Evolutionary conservation across 2,888 invertebrate genomes (phyloP), one percentile per base, ranked within the genome.

Genomic region (Elmis aenea): DNA sequence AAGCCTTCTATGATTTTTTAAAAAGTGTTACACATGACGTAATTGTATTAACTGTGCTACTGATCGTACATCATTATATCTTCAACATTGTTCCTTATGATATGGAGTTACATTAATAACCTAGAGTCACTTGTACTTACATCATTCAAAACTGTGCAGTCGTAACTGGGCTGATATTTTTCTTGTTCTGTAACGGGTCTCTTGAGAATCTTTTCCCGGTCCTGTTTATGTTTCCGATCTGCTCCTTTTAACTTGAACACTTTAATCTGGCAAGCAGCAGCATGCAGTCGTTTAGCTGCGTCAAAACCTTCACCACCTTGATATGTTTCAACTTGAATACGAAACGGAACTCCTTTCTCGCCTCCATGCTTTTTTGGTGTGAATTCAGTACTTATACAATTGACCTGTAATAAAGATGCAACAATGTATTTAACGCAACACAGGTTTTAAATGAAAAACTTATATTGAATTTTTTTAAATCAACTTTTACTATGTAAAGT

Each of bases 331-430:
- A 96, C 86, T 70, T 94, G 93, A 46, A 95, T 84, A 27, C 95
- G 80, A 71, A 96, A 96, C 0, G 95, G 95, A 0, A 96, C 95
- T 0, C 96, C 96, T 62, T 96, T 96, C 69, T 96, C 96, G 1
- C 96, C 96, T 27, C 96, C 96, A 67, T 96, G 95, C 61, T 95
- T 95, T 66, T 94, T 95, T 0, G 93, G 90, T 0, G 96, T 96
- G 65, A 96, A 96, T 70, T 96, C 96, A 0, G 96, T 96, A 44
- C 94, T 94, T 57, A 96, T 96, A 67, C 94, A 95, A 69, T 96
- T 92, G 27, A 89, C 84, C 87, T 86, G 61, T 3, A 62, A 62
- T n/a, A 5, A 2, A 24, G 26, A 18, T 5, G 5, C 8, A 5
- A 5, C 8, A 18, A 18, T 18, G 18, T n/a, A n/a, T n/a, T n/a